A percentile compares a stretch with the other conserved stretches of the same genome.
These are phyloP conservation scores for Habropoda laboriosa DNA, from an alignment of 1,140 invertebrate species.

Conservation along the genomic window DNA sequence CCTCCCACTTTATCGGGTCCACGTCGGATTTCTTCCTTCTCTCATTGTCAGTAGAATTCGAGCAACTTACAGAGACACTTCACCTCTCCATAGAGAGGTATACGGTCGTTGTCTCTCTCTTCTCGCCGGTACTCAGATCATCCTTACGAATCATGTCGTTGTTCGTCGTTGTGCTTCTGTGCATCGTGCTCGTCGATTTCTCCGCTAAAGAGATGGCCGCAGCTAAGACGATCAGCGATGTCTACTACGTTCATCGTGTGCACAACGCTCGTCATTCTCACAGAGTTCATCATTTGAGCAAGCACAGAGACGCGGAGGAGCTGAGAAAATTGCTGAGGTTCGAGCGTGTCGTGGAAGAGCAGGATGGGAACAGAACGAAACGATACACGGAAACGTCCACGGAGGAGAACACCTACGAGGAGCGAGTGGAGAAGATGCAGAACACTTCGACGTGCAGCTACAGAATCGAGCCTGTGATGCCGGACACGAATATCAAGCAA, in stretches of 20 bases:
- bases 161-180: background rate
- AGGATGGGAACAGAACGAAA: background rate
- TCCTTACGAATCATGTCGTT: background rate
- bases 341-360: background rate
- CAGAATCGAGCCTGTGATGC: conserved; percentile 49
- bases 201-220: background rate
- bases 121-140: too few relatives aligned
- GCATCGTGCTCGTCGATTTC: background rate
- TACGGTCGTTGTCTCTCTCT: too few relatives aligned
- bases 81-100: too few relatives aligned
- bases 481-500: conserved; percentile 19
- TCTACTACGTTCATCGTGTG: background rate
- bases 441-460: conserved; percentile 65
- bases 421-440: conserved; percentile 56
- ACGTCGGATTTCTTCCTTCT: too few relatives aligned
- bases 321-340: too few relatives aligned
- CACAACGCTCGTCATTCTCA: background rate
- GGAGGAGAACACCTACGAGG: conserved; percentile 19
- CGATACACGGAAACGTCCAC: background rate
- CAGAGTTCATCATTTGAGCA: background rate
- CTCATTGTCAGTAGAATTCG: too few relatives aligned
- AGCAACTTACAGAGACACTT: too few relatives aligned
- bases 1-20: too few relatives aligned
- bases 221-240: background rate
- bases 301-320: too few relatives aligned